phyloP scores from a whole-genome alignment of 2,888 invertebrate genomes.

The Salpingus planirostris region DNA sequence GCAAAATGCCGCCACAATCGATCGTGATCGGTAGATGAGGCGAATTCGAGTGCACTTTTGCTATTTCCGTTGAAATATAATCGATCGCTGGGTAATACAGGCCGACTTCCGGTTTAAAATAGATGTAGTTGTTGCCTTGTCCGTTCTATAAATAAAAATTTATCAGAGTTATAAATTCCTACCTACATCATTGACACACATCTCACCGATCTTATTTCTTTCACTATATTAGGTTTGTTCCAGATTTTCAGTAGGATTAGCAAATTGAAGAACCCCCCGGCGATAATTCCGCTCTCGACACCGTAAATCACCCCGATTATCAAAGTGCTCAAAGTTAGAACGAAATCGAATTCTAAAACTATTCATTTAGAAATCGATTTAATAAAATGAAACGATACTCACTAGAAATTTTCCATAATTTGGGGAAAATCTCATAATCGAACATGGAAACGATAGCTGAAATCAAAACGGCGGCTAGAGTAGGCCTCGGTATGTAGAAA shows the following conservation, averaged over 20 bases:
- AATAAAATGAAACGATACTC: conserved; percentile 22
- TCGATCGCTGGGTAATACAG: conserved; percentile 65
- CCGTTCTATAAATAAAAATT: conserved; percentile 12
- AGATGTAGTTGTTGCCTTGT: conserved; percentile 45
- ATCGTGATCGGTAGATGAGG: conserved; percentile 49
- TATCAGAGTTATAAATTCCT: neutral
- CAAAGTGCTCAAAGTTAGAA: conserved; percentile 60
- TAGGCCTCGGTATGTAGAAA: conserved; percentile 75
- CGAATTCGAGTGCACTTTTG: conserved; percentile 39
- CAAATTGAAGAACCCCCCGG: conserved; percentile 59
- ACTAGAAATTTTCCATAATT: conserved; percentile 49
- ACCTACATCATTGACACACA: neutral
- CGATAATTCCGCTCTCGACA: conserved; percentile 71
- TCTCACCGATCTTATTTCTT: conserved; percentile 25
- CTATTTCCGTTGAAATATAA: conserved; percentile 50
- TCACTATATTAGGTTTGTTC: conserved; percentile 50
- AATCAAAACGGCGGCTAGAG: conserved; percentile 80
- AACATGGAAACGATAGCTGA: conserved; percentile 82
- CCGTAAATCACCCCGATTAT: conserved; percentile 57
- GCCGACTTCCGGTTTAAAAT: conserved; percentile 56
- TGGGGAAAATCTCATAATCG: conserved; percentile 45
- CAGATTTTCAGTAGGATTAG: conserved; percentile 55
- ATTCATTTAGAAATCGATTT: conserved; percentile 2
- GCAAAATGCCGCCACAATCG: conserved; percentile 55
- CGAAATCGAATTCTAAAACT: conserved; percentile 35